phyloP scores from a whole-genome alignment of 1,140 invertebrate genomes.

The Cotesia glomerata region DNA sequence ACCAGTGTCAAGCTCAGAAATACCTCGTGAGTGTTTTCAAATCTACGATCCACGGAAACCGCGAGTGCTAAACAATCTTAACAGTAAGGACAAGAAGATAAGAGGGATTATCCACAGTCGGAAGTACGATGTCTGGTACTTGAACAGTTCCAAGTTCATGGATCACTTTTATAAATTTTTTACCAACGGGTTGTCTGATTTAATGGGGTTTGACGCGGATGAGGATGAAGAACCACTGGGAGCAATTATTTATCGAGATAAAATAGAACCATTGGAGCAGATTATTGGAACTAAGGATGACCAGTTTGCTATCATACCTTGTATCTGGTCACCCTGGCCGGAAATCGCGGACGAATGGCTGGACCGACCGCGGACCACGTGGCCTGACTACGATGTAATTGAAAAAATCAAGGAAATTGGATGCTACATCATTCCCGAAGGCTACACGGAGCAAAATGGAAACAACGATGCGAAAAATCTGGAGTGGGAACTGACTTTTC shows the following conservation, averaged over 20 bases:
- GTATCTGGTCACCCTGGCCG: constrained; percentile 72
- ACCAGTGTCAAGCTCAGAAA: constrained; percentile 25
- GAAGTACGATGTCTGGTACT: constrained; percentile 64
- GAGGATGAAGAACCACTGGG: constrained; percentile 60
- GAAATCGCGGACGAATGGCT: constrained; percentile 71
- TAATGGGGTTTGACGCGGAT: constrained; percentile 60
- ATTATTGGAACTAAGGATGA: constrained; percentile 49
- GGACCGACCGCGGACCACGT: constrained; percentile 66
- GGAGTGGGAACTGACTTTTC: constrained; percentile 78
- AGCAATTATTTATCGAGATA: constrained; percentile 67
- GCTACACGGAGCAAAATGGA: constrained; percentile 66
- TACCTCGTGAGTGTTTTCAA: constrained; percentile 48
- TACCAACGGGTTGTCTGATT: constrained; percentile 61
- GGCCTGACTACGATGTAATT: constrained; percentile 72
- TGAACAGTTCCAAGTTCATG: constrained; percentile 70
- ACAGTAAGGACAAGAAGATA: constrained; percentile 58
- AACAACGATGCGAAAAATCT: constrained; percentile 67
- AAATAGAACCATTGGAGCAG: constrained; percentile 39
- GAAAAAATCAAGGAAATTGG: constrained; percentile 71
- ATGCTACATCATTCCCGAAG: constrained; percentile 73
- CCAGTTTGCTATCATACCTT: constrained; percentile 69
- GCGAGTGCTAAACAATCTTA: constrained; percentile 32
- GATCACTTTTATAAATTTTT: constrained; percentile 69
- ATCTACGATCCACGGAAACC: constrained; percentile 43
- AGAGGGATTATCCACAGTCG: constrained; percentile 53